These are phyloP conservation scores for Falco biarmicus DNA, from an alignment of 2,797 vertebrate species.

Conservation along the genomic window DNA sequence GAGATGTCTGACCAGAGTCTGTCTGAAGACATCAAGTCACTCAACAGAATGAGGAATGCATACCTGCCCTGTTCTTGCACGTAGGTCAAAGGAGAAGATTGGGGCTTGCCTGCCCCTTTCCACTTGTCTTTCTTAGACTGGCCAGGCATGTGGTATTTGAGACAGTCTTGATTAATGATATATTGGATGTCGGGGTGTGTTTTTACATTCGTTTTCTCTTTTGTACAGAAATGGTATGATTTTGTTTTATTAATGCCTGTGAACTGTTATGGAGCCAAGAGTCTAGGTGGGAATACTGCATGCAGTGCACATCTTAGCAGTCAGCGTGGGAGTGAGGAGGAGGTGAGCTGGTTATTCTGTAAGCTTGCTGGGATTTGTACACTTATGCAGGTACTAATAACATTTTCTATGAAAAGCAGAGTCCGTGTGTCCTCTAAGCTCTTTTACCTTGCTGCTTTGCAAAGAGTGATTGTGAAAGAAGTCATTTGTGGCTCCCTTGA, in stretches of 20 bases:
- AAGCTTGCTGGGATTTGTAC: not conserved
- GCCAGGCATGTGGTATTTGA: rapidly evolving
- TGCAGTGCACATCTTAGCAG: not conserved
- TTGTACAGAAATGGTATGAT: not conserved
- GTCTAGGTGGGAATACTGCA: not conserved
- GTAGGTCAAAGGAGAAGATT: not conserved
- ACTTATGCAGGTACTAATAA: not conserved
- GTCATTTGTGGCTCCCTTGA: not conserved
- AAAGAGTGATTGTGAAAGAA: not conserved
- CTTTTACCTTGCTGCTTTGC: not conserved
- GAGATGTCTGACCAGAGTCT: not conserved
- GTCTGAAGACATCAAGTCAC: too few species aligned
- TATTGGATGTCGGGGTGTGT: rapidly evolving
- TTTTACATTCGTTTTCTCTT: not conserved
- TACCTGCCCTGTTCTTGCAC: not conserved
- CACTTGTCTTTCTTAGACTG: not conserved
- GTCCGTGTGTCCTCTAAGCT: not conserved
- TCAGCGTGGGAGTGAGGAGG: not conserved
- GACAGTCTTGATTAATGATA: not conserved
- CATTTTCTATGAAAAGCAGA: not conserved
- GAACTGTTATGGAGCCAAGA: not conserved
- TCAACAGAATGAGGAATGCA: not conserved
- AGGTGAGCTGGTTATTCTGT: not conserved
- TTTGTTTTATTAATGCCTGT: not conserved
- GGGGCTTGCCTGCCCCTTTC: not conserved